These are phyloP conservation scores for Galbula dea DNA, from an alignment of 2,113 vertebrate genomes.

Conservation along the genomic window DNA sequence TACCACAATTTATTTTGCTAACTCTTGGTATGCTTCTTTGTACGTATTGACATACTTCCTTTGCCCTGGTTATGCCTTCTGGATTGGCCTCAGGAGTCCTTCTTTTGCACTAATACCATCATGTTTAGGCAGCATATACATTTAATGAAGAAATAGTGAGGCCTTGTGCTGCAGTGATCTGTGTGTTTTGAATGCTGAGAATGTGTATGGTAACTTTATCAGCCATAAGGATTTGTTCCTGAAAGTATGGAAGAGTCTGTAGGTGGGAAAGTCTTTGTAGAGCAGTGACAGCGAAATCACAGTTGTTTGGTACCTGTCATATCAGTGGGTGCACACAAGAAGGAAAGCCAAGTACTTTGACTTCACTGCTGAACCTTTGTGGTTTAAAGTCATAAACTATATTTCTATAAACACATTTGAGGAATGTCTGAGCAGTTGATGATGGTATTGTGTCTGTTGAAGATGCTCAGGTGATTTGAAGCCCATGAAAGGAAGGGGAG, in stretches of 20 bases:
- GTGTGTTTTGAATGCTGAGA: not conserved
- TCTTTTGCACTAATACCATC: not conserved
- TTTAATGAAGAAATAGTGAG: not conserved
- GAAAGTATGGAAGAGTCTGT: not conserved
- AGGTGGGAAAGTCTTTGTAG: not conserved
- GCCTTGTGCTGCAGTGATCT: not conserved
- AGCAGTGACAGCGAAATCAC: not conserved
- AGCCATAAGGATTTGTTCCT: not conserved
- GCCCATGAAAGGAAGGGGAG: not conserved
- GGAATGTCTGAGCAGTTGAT: not conserved
- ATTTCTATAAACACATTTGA: not conserved
- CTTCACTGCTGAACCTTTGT: not conserved
- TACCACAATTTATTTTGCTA: not conserved
- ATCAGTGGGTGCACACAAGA: not conserved
- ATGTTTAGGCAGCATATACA: not conserved
- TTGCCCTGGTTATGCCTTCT: not conserved
- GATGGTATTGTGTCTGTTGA: not conserved
- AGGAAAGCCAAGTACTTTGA: not conserved
- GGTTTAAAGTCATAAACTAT: not conserved
- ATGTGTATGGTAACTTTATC: not conserved
- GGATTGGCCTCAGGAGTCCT: not conserved
- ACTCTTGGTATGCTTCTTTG: not conserved
- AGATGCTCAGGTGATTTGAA: not conserved
- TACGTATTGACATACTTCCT: not conserved
- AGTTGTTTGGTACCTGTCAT: not conserved